These are phyloP conservation scores for Andrena bicolor DNA, from an alignment of 2,888 invertebrate species.

Conservation along the genomic window DNA sequence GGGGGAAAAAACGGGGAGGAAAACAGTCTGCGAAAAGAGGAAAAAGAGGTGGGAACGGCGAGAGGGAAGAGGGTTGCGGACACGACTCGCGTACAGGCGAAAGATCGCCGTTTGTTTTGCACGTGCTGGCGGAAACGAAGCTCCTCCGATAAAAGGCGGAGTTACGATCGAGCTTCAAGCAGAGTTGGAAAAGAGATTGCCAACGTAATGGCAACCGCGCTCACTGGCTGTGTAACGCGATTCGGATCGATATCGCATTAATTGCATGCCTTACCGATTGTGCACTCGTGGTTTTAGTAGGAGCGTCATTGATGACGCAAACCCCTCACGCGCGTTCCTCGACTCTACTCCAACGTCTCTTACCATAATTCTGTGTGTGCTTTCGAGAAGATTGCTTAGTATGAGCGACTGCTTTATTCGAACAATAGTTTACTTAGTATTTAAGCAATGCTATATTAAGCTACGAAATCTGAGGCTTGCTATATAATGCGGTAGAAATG, in stretches of 20 bases:
- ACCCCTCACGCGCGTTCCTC: slow-evolving; percentile 13
- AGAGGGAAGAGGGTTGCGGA: slow-evolving; percentile 35
- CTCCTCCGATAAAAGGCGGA: slow-evolving; percentile 77
- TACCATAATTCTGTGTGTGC: not conserved
- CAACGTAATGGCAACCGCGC: slow-evolving; percentile 55
- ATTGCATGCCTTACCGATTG: slow-evolving; percentile 76
- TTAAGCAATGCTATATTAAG: too few species aligned
- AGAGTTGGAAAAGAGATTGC: slow-evolving; percentile 64
- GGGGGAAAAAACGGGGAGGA: slow-evolving; percentile 8
- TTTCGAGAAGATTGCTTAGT: not conserved
- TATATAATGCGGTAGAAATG: too few species aligned
- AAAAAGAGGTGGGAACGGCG: slow-evolving; percentile 18
- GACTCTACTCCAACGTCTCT: slow-evolving; percentile 10
- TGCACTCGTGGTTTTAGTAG: slow-evolving; percentile 65
- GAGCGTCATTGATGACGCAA: slow-evolving; percentile 46
- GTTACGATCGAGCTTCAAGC: slow-evolving; percentile 70
- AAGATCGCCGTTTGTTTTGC: slow-evolving; percentile 73
- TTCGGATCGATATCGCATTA: slow-evolving; percentile 79
- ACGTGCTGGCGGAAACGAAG: slow-evolving; percentile 75
- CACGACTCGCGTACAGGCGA: slow-evolving; percentile 43
- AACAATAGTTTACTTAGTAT: too few species aligned
- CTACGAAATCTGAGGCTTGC: too few species aligned
- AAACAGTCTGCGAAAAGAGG: not conserved
- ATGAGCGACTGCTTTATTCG: slow-evolving; percentile 5
- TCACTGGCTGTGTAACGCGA: slow-evolving; percentile 60